Percentiles rank a stretch among this genome's conserved stretches.
phyloP scores from a whole-genome alignment of 2,888 invertebrate species.

The Andrena camellia region DNA sequence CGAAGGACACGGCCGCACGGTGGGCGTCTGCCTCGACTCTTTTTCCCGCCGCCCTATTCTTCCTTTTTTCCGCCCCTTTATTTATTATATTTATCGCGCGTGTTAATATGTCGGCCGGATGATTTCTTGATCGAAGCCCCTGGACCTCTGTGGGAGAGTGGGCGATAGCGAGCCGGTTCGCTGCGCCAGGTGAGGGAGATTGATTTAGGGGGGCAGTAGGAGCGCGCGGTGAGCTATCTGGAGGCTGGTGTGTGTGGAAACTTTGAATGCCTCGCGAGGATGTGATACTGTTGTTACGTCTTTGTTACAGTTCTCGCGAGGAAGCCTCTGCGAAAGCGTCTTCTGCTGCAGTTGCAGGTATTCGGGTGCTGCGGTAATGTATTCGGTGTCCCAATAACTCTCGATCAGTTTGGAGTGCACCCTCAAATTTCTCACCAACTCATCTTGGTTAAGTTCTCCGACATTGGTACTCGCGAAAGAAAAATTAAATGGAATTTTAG shows the following conservation, averaged over 20 bases:
- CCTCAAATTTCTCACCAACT: no score
- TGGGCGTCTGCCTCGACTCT: conserved; percentile 38
- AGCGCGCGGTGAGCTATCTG: not conserved
- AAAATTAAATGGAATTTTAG: conserved; percentile 21
- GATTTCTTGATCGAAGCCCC: conserved; percentile 23
- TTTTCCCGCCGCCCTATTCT: not conserved
- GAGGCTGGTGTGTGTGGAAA: no score
- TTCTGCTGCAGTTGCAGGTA: no score
- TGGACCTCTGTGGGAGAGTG: not conserved
- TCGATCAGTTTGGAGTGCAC: no score
- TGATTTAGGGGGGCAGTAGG: not conserved
- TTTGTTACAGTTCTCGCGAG: no score
- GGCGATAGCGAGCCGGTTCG: not conserved
- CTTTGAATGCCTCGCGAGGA: no score
- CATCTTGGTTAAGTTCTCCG: no score
- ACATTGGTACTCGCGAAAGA: not conserved
- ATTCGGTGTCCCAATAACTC: no score
- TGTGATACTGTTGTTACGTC: no score
- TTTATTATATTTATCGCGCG: not conserved
- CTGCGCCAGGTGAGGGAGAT: not conserved
- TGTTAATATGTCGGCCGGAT: conserved; percentile 32
- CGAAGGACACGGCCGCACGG: conserved; percentile 38
- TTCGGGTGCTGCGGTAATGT: no score
- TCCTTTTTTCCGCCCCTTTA: not conserved
- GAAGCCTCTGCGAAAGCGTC: no score